Percentiles rank a stretch among this genome's conserved stretches.
phyloP scores from a whole-genome alignment of 1,140 invertebrate genomes.

The Berghia stephanieae region DNA sequence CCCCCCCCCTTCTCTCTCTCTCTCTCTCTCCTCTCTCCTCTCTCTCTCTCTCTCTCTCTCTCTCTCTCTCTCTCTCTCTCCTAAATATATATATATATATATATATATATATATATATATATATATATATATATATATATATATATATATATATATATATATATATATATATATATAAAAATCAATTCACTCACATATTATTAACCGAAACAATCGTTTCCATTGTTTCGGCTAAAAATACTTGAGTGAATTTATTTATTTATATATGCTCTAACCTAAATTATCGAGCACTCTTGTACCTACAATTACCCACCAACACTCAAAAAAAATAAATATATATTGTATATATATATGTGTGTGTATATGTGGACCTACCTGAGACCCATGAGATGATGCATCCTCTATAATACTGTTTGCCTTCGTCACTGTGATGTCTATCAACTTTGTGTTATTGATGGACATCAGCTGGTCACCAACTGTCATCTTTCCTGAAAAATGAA shows the following conservation, averaged over 20 bases:
- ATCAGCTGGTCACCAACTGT: slow-evolving; percentile 43
- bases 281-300: not conserved
- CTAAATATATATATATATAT: not conserved
- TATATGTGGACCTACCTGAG: not conserved
- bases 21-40: too few relatives aligned
- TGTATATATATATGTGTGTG: not conserved
- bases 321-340: not conserved
- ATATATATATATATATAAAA: not conserved
- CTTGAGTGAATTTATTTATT: too few relatives aligned
- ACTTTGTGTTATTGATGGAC: slow-evolving; percentile 40
- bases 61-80: not conserved
- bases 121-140: too few relatives aligned
- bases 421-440: slow-evolving; percentile 36
- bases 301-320: not conserved
- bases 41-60: too few relatives aligned
- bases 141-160: not conserved
- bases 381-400: not conserved
- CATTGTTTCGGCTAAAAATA: too few relatives aligned
- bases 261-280: not conserved
- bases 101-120: too few relatives aligned
- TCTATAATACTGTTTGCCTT: slow-evolving; percentile 39
- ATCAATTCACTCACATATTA: too few relatives aligned
- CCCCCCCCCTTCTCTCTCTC: too few relatives aligned
- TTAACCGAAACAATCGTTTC: too few relatives aligned
- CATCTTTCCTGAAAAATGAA: slow-evolving; percentile 34